phyloP scores from a whole-genome alignment of 53 echinoderm and acorn worm genomes.

The Pentamera pediparva region DNA sequence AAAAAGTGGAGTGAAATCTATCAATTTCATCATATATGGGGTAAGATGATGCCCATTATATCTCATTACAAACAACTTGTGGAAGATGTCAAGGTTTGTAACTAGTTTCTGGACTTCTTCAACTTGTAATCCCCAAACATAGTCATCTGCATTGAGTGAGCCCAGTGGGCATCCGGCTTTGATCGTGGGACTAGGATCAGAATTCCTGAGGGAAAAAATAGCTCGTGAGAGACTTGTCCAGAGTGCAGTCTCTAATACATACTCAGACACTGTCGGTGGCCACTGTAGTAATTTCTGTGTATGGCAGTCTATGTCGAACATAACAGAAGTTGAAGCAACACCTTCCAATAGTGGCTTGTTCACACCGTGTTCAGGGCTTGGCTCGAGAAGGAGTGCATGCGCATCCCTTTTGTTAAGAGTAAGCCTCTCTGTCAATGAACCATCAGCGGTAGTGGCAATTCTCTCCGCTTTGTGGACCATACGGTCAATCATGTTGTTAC shows the following conservation, averaged over 20 bases:
- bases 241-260: not conserved
- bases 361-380: not conserved
- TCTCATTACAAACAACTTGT: not conserved
- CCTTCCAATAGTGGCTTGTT: not conserved
- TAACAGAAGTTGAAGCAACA: not conserved
- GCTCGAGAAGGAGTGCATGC: constrained; percentile 1
- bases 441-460: constrained; percentile 4
- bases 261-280: not conserved
- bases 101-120: not conserved
- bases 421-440: constrained; percentile 1
- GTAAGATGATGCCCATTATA: not conserved
- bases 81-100: not conserved
- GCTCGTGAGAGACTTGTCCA: not conserved
- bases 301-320: not conserved
- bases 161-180: not conserved
- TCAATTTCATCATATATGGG: not conserved
- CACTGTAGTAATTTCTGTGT: not conserved
- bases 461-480: constrained; percentile 3
- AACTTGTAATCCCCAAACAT: not conserved
- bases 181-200: not conserved
- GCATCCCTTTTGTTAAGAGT: constrained; percentile 29
- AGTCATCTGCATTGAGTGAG: too few relatives aligned
- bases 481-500: constrained; percentile 3
- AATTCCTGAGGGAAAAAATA: not conserved
- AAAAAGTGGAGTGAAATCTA: not conserved